phyloP scores from a whole-genome alignment of 2,113 vertebrate species.

The Podarcis cretensis region DNA sequence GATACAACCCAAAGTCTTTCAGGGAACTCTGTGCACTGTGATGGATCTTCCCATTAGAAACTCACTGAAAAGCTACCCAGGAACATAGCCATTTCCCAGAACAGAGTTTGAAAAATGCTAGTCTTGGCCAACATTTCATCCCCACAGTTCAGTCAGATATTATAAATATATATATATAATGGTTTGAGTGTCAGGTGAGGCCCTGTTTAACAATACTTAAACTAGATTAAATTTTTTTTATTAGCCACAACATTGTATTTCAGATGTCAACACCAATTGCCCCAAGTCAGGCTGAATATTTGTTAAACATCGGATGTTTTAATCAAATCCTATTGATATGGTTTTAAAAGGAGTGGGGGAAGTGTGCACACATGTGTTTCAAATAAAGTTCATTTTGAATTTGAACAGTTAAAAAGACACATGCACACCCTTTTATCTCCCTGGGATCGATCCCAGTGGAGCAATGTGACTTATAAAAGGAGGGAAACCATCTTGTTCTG shows the following conservation, averaged over 20 bases:
- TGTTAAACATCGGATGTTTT: slow-evolving; percentile 23
- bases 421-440: slow-evolving; percentile 16
- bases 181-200: not conserved
- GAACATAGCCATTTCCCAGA: too few relatives aligned
- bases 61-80: not conserved
- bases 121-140: too few relatives aligned
- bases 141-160: not conserved
- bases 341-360: slow-evolving; percentile 6
- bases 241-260: not conserved
- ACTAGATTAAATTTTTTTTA: not conserved
- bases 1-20: not conserved
- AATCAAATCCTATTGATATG: not conserved
- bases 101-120: too few relatives aligned
- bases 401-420: slow-evolving; percentile 15
- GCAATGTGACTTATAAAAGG: slow-evolving; percentile 35
- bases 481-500: slow-evolving; percentile 31
- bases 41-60: not conserved
- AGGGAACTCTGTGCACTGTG: not conserved
- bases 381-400: slow-evolving; percentile 40
- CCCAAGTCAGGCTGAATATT: not conserved
- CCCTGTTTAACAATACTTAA: not conserved
- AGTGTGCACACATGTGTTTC: rapidly evolving
- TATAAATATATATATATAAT: not conserved
- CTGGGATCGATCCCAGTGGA: slow-evolving; percentile 20
- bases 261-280: not conserved